Evolutionary conservation across 2,797 vertebrate species (phyloP).

Genomic region (Loris lydekkerianus): DNA sequence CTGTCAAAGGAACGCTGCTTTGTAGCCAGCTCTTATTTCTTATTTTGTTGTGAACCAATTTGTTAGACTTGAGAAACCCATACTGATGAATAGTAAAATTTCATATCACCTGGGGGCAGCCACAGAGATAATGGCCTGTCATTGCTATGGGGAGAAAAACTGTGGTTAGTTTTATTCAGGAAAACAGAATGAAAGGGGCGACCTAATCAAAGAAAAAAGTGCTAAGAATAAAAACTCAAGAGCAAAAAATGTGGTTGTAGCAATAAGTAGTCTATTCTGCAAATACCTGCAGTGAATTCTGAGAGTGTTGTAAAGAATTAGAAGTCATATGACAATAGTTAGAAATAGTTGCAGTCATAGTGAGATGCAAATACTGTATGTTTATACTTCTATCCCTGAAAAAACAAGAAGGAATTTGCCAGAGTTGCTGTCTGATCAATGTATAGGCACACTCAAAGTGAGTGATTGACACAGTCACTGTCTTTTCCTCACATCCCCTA

Average conservation of each 20-base stretch:
- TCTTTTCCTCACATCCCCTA: neutral
- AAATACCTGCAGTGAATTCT: constrained; percentile 20
- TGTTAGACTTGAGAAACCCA: constrained; percentile 68
- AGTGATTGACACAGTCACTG: neutral
- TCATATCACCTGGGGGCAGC: constrained; percentile 56
- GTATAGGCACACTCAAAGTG: neutral
- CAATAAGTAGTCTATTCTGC: neutral
- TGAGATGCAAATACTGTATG: neutral
- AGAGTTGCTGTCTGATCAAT: neutral
- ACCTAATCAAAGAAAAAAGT: constrained; percentile 64
- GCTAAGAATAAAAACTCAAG: constrained; percentile 44
- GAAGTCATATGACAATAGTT: constrained; percentile 28
- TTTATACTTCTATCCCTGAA: neutral
- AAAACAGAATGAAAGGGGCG: constrained; percentile 60
- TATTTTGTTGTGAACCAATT: constrained; percentile 64
- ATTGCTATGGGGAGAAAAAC: constrained; percentile 42
- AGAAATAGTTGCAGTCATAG: neutral
- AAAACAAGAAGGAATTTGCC: neutral
- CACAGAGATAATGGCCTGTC: constrained; percentile 64
- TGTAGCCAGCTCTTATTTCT: constrained; percentile 63
- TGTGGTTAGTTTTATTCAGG: constrained; percentile 48
- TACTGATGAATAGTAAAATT: constrained; percentile 72
- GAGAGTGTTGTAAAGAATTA: constrained; percentile 19
- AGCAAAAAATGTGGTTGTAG: constrained; percentile 11
- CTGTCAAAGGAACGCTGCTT: constrained; percentile 47